phyloP scores from a whole-genome alignment of 2,797 vertebrate species.

The Hoplostethus atlanticus region DNA sequence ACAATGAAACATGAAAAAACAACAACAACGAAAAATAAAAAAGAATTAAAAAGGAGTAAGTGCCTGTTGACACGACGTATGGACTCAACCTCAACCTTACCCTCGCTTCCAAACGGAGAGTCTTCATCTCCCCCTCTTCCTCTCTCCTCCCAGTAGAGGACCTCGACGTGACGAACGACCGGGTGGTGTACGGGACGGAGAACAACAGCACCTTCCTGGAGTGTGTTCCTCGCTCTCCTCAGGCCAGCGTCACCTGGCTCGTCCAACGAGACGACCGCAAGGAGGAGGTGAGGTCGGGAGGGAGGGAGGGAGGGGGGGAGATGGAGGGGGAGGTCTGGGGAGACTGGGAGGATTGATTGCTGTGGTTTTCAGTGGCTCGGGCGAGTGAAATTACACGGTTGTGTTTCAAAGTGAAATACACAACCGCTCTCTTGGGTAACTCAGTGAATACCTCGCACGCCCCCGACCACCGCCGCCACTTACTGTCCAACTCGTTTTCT shows the following conservation, averaged over 20 bases:
- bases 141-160: slow-evolving; percentile 79
- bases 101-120: no score
- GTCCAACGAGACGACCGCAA: slow-evolving; percentile 86
- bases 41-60: no score
- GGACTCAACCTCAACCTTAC: no score
- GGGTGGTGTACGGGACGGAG: slow-evolving; percentile 89
- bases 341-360: background rate
- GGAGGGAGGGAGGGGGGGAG: slow-evolving; percentile 26
- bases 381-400: slow-evolving; percentile 65
- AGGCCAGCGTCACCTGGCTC: slow-evolving; percentile 91
- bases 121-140: background rate
- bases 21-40: no score
- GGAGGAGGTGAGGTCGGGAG: slow-evolving; percentile 85
- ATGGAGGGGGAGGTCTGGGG: background rate
- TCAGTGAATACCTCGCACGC: slow-evolving; percentile 46
- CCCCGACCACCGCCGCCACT: slow-evolving; percentile 38
- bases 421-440: slow-evolving; percentile 51
- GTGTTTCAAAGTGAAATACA: slow-evolving; percentile 63
- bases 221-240: slow-evolving; percentile 89
- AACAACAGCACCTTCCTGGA: slow-evolving; percentile 97
- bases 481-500: slow-evolving; percentile 39
- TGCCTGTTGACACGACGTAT: no score
- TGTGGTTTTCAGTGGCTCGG: slow-evolving; percentile 16
- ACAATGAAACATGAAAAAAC: no score
- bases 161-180: slow-evolving; percentile 80